A percentile compares a stretch with the other conserved stretches of the same genome.
phyloP scores from a whole-genome alignment of 1,140 invertebrate species.

The Atta colombica region DNA sequence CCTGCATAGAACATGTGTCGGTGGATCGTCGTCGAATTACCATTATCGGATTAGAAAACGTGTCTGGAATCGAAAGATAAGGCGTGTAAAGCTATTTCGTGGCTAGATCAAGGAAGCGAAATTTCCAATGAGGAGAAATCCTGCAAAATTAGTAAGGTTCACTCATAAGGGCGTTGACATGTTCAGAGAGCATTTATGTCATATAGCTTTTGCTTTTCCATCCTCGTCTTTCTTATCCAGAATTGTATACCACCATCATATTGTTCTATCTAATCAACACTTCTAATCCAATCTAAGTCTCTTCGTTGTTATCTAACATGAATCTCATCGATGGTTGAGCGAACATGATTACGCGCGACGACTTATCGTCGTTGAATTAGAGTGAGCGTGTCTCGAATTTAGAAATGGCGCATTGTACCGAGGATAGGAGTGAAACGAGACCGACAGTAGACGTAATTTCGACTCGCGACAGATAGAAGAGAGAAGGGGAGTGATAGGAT shows the following conservation, averaged over 20 bases:
- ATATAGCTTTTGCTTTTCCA: background rate
- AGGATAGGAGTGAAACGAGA: slow-evolving; percentile 24
- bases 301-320: slow-evolving; percentile 17
- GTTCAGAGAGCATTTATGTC: background rate
- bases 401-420: slow-evolving; percentile 5
- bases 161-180: slow-evolving; percentile 21
- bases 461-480: slow-evolving; percentile 1
- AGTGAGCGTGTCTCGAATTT: slow-evolving; percentile 36
- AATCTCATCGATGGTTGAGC: slow-evolving; percentile 25
- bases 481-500: slow-evolving; percentile 9
- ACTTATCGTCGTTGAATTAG: slow-evolving; percentile 50
- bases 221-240: slow-evolving; percentile 8
- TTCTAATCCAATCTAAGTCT: slow-evolving; percentile 19
- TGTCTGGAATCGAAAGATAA: slow-evolving; percentile 41
- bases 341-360: slow-evolving; percentile 21
- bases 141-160: slow-evolving; percentile 29
- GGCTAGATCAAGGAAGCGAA: slow-evolving; percentile 25
- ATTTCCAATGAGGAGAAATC: slow-evolving; percentile 38
- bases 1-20: background rate
- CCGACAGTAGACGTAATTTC: slow-evolving; percentile 32
- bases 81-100: slow-evolving; percentile 40
- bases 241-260: background rate
- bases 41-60: slow-evolving; percentile 53
- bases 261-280: slow-evolving; percentile 43
- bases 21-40: slow-evolving; percentile 19